A percentile compares a stretch with the other conserved stretches of the same genome.
Conservation (phyloP, 92 coral and sea anemone species). For the Epizoanthus stellaris region DNA sequence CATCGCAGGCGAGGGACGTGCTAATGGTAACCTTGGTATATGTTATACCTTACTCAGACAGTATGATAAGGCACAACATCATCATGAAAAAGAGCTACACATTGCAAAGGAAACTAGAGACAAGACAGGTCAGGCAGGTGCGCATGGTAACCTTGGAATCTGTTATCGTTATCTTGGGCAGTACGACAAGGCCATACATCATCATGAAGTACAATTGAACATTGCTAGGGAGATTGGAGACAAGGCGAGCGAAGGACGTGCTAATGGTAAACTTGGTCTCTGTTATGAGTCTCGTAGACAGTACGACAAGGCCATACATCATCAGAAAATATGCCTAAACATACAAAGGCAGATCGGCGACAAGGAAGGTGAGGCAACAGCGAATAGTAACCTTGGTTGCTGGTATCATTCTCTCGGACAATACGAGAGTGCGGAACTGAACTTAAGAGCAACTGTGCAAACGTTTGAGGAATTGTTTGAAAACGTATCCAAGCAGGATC, state of each 20-base stretch:
- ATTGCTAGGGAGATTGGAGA: too few relatives aligned
- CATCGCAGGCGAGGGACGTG: neutral
- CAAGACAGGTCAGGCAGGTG: neutral
- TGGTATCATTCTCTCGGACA: neutral
- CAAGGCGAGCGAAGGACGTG: too few relatives aligned
- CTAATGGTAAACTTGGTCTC: too few relatives aligned
- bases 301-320: too few relatives aligned
- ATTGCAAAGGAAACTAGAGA: neutral
- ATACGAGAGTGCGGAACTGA: neutral
- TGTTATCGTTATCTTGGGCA: too few relatives aligned
- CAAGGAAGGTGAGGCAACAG: too few relatives aligned
- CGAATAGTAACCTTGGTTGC: neutral
- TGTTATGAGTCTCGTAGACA: too few relatives aligned
- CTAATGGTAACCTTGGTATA: neutral
- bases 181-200: too few relatives aligned
- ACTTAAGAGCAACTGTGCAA: neutral
- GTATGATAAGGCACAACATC: neutral
- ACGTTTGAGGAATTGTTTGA: neutral
- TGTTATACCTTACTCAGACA: too few relatives aligned
- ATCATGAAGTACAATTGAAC: too few relatives aligned
- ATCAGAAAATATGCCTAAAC: too few relatives aligned
- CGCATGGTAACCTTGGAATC: neutral
- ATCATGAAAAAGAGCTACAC: neutral
- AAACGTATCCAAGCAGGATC: neutral
- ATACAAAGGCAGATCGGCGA: too few relatives aligned